Conservation (phyloP, 2,888 invertebrate genomes). For the Dicyrtomina minuta region DNA sequence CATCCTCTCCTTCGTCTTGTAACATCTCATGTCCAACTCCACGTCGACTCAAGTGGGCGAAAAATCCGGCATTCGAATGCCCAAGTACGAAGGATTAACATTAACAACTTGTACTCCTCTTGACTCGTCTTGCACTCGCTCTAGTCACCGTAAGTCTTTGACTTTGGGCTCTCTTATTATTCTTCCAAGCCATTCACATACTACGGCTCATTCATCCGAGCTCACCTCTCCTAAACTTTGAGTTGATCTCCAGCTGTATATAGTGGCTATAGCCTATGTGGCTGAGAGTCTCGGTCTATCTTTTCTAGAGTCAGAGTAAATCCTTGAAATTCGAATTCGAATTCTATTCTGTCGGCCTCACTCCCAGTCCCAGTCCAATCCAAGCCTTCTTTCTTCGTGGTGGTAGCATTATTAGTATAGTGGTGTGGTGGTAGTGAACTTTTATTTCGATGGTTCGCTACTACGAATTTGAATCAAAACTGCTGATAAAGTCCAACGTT, state of each 20-base stretch:
- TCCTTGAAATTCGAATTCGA: neutral
- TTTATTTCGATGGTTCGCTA: too few species aligned
- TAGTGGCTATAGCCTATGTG: too few species aligned
- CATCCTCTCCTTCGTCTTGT: neutral
- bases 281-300: neutral
- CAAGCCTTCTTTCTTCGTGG: too few species aligned
- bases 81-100: constrained; percentile 31
- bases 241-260: too few species aligned
- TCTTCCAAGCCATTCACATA: neutral
- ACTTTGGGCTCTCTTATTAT: constrained; percentile 22
- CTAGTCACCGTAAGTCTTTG: constrained; percentile 15
- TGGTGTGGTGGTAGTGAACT: too few species aligned
- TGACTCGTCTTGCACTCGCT: too few species aligned
- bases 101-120: neutral
- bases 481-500: too few species aligned
- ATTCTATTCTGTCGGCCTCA: too few species aligned
- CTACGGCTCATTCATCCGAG: constrained; percentile 30
- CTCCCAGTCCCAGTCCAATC: too few species aligned
- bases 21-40: neutral
- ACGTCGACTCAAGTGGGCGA: constrained; percentile 31
- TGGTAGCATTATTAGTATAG: too few species aligned
- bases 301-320: constrained; percentile 2
- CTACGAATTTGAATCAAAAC: too few species aligned
- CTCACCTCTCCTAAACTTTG: constrained; percentile 3
- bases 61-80: constrained; percentile 35